These are phyloP conservation scores for Deroptyus accipitrinus DNA, from an alignment of 2,113 vertebrate genomes.

Conservation along the genomic window DNA sequence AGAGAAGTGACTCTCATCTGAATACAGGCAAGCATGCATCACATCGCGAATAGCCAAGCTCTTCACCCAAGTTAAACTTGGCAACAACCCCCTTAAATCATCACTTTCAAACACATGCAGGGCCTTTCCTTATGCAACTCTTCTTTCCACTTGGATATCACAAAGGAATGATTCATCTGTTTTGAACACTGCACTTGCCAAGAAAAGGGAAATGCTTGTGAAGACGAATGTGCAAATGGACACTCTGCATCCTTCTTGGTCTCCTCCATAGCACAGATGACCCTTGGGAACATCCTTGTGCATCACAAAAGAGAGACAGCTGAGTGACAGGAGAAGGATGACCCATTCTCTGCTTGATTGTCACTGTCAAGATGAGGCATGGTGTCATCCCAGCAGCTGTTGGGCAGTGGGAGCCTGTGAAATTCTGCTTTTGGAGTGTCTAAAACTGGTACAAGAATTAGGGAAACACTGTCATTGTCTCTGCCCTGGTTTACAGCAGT, in stretches of 20 bases:
- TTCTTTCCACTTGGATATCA: background rate
- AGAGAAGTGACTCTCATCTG: background rate
- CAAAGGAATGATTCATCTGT: background rate
- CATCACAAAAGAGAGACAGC: background rate
- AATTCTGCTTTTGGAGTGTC: background rate
- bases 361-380: background rate
- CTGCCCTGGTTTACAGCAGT: background rate
- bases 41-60: background rate
- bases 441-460: background rate
- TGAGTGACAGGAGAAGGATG: background rate
- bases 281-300: background rate
- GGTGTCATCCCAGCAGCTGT: background rate
- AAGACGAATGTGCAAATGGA: fast-evolving
- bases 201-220: background rate
- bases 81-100: background rate
- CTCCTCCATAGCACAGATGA: background rate
- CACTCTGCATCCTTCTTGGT: background rate
- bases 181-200: background rate
- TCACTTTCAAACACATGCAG: background rate
- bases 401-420: background rate
- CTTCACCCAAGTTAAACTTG: background rate
- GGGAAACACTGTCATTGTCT: background rate
- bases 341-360: background rate
- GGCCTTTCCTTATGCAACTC: background rate
- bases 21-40: background rate